phyloP scores from a whole-genome alignment of 2,797 vertebrate species.

The Notoglanidium macrostoma region DNA sequence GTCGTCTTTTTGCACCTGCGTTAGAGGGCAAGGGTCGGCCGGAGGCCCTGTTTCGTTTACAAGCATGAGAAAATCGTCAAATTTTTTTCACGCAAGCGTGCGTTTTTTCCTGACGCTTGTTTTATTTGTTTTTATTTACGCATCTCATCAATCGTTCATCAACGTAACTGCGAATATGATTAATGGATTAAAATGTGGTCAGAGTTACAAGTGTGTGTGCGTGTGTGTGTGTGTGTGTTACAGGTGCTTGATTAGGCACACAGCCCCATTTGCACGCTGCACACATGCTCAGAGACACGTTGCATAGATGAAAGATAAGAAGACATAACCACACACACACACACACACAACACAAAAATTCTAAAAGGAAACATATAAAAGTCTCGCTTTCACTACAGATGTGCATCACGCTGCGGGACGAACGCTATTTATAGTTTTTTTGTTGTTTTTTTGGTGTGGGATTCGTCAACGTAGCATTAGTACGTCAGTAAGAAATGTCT shows the following conservation, averaged over 20 bases:
- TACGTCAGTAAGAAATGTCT: slow-evolving; percentile 66
- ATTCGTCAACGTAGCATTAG: slow-evolving; percentile 66
- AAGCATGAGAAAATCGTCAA: slow-evolving; percentile 2
- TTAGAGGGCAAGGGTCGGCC: background rate
- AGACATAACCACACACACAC: slow-evolving; percentile 66
- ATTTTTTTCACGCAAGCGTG: background rate
- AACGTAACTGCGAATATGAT: background rate
- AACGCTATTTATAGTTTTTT: slow-evolving; percentile 52
- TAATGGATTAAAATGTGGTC: slow-evolving; percentile 47
- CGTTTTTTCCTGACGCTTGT: background rate
- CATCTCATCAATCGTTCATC: slow-evolving; percentile 11
- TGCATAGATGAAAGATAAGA: slow-evolving; percentile 52
- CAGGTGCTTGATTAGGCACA: slow-evolving; percentile 74
- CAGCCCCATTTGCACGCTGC: slow-evolving; percentile 68
- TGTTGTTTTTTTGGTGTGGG: slow-evolving; percentile 52
- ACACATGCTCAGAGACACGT: slow-evolving; percentile 29
- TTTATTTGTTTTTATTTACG: slow-evolving; percentile 16
- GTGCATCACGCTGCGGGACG: slow-evolving; percentile 38
- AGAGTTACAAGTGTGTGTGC: slow-evolving; percentile 50
- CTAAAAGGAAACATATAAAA: slow-evolving; percentile 46
- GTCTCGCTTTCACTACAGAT: slow-evolving; percentile 51
- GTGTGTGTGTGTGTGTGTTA: slow-evolving; percentile 58
- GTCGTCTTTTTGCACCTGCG: slow-evolving; percentile 17
- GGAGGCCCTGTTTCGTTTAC: background rate
- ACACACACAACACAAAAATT: slow-evolving; percentile 60